These are phyloP conservation scores for Cryptus viduatorius DNA, from an alignment of 2,888 invertebrate genomes.

Conservation along the genomic window DNA sequence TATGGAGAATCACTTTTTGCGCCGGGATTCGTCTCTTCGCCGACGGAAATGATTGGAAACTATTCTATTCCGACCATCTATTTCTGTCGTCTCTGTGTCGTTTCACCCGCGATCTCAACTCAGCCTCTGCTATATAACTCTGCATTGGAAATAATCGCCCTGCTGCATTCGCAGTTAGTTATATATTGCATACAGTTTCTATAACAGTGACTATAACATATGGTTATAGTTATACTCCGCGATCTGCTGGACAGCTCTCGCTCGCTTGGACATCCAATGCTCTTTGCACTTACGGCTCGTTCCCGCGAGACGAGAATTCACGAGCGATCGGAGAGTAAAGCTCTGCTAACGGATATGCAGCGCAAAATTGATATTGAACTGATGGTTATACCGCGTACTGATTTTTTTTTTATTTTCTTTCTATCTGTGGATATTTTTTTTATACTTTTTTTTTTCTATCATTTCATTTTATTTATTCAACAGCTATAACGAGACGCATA, in stretches of 20 bases:
- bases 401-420: conserved; percentile 39
- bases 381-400: background rate
- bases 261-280: conserved; percentile 38
- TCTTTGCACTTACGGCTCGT: conserved; percentile 51
- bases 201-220: conserved; percentile 3
- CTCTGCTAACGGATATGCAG: background rate
- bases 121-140: conserved; percentile 17
- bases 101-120: background rate
- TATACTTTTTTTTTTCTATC: background rate
- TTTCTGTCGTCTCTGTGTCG: background rate
- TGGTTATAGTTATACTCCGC: conserved; percentile 14
- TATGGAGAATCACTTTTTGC: conserved; percentile 24
- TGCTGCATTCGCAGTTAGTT: background rate
- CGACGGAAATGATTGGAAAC: conserved; percentile 63
- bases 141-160: conserved; percentile 60
- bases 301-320: conserved; percentile 42
- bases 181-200: background rate
- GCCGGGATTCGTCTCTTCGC: conserved; percentile 33
- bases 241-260: conserved; percentile 21
- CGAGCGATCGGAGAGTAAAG: conserved; percentile 11
- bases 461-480: conserved; percentile 11
- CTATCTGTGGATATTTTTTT: background rate
- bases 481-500: conserved; percentile 14
- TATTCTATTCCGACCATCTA: conserved; percentile 42
- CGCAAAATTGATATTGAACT: conserved; percentile 42